phyloP scores from a whole-genome alignment of 2,888 invertebrate species.

The Pyrocoelia pectoralis region DNA sequence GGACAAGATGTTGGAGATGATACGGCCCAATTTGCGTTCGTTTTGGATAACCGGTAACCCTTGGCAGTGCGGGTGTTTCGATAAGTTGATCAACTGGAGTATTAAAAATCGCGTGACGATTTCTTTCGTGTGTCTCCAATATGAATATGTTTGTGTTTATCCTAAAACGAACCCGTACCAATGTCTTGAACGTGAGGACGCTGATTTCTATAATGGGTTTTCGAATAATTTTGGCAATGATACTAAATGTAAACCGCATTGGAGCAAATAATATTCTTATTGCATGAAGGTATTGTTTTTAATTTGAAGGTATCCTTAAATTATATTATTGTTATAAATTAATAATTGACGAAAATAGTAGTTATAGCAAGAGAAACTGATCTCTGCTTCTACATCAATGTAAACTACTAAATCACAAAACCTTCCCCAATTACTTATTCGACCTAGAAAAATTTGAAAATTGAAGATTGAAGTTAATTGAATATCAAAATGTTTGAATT shows the following conservation, averaged over 20 bases:
- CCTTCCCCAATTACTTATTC: no score
- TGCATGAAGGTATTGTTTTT: no score
- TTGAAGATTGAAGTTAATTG: no score
- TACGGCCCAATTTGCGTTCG: not conserved
- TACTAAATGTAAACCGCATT: not conserved
- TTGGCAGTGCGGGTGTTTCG: slow-evolving; percentile 13
- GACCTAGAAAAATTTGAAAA: no score
- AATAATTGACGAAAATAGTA: no score
- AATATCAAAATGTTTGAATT: no score
- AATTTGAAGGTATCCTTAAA: no score
- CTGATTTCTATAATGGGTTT: slow-evolving; percentile 10
- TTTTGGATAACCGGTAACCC: slow-evolving; percentile 11
- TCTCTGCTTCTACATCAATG: no score
- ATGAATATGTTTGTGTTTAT: slow-evolving; percentile 1
- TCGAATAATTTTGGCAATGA: slow-evolving; percentile 7
- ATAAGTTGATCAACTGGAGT: slow-evolving; percentile 9
- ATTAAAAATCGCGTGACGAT: not conserved
- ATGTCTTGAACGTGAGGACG: slow-evolving; percentile 4
- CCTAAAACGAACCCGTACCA: not conserved
- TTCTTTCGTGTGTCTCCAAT: not conserved
- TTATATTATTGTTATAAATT: no score
- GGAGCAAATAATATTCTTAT: no score
- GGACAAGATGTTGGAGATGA: not conserved
- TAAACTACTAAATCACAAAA: no score
- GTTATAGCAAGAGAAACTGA: no score